Base-by-base conservation (phyloP, 2,888 invertebrate genomes). In the Napeogenes inachia region DNA sequence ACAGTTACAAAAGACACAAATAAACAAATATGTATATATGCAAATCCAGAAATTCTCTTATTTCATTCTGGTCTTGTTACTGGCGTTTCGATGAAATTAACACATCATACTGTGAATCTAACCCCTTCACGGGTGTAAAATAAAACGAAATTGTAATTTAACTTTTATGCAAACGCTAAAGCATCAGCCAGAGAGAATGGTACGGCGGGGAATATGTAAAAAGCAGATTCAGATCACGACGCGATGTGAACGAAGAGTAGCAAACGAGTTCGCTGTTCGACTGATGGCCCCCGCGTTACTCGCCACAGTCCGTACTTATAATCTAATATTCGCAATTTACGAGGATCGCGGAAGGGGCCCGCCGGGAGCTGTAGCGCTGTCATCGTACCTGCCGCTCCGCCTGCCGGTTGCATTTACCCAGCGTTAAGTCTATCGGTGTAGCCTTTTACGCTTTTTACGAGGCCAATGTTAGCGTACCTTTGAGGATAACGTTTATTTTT, bases 291-390 rank as follows among this genome's bases (percentile, higher is more conserved):
- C 86, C 71, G 78, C 70, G 80, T 75, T 71, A 70, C 74, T 67
- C 76, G 78, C 85, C 86, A 83, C 88, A 84, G 80, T 81, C 83
- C 84, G 85, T 84, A 87, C 88, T 89, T 89, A 89, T 89, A 88
- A 89, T 89, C 88, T 89, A 89, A 89, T 89, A 89, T 89, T 88
- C 86, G 86, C 87, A 89, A 89, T 89, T 89, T 88, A 89, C 87
- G 87, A 84, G 88, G 87, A 86, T 87, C 87, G 83, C 83, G 78
- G 79, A 77, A 82, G 79, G 76, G 81, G 79, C 75, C 89, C 86
- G 74, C 73, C 68, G 89, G 89, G 88, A 86, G 79, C 80, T 78
- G 77, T 88, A 82, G 80, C 76, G 79, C 88, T 89, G 89, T 89
- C 88, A 87, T 86, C 89, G 81, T 81, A 78, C 77, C 76, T 68